Conservation (phyloP, 2,888 invertebrate species). For the Asteroscopus sphinx region DNA sequence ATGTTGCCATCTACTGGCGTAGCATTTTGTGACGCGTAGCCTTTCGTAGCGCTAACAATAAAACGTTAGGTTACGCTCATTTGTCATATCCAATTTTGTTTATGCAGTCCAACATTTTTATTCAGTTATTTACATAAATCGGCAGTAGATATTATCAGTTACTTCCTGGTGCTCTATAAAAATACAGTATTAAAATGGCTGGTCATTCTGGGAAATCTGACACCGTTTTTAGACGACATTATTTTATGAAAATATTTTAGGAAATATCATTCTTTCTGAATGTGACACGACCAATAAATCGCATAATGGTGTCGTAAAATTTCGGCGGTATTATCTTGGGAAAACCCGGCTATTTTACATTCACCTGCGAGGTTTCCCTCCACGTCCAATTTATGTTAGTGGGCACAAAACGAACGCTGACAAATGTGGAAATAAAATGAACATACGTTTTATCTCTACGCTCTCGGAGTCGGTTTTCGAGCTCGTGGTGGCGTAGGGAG, state of each 20-base stretch:
- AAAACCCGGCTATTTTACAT: conserved; percentile 89
- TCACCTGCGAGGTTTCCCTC: conserved; percentile 89
- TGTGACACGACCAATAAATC: conserved; percentile 88
- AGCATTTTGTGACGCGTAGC: conserved; percentile 50
- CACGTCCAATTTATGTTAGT: conserved; percentile 90
- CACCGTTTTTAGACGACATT: conserved; percentile 44
- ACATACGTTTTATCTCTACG: conserved; percentile 88
- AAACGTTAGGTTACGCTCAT: conserved; percentile 18
- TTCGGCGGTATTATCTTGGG: conserved; percentile 88
- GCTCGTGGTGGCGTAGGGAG: conserved; percentile 63
- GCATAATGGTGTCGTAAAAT: conserved; percentile 89
- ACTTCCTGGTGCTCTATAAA: neutral
- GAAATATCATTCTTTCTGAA: conserved; percentile 81
- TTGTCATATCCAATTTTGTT: conserved; percentile 8
- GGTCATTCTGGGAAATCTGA: conserved; percentile 26
- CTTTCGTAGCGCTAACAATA: conserved; percentile 34
- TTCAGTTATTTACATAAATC: conserved; percentile 1
- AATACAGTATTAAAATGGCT: conserved; percentile 10
- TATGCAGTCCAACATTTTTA: conserved; percentile 1
- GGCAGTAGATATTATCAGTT: neutral
- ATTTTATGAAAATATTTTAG: conserved; percentile 77
- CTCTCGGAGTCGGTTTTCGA: conserved; percentile 82
- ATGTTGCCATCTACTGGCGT: conserved; percentile 58
- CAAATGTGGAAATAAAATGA: conserved; percentile 90
- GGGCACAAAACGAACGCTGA: conserved; percentile 90